Evolutionary conservation across 1,140 invertebrate genomes (phyloP).

Genomic region (Drosophila melanica): DNA sequence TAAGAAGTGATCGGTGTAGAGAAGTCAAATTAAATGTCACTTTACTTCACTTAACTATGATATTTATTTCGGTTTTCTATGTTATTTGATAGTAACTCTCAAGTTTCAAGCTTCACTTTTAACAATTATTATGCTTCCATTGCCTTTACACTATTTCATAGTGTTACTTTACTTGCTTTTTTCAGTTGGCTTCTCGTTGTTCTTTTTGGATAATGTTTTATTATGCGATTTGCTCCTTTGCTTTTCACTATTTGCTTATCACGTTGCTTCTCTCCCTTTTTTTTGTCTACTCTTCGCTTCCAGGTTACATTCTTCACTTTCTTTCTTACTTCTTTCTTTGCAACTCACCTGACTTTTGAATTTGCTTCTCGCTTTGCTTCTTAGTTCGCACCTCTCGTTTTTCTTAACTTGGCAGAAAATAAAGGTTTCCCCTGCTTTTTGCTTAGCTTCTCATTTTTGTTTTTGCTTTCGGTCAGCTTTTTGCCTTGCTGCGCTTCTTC

Average conservation of each 20-base stretch:
- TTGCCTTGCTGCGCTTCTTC: background rate
- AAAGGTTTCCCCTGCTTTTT: background rate
- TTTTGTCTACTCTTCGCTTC: background rate
- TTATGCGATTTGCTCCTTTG: background rate
- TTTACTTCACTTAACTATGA: too few species aligned
- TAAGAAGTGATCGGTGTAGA: too few species aligned
- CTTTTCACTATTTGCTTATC: background rate
- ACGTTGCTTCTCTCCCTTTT: background rate
- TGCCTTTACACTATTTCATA: background rate
- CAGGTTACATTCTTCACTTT: background rate
- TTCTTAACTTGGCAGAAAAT: too few species aligned
- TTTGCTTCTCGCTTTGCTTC: background rate
- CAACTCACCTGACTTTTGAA: background rate
- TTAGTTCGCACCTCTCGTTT: too few species aligned
- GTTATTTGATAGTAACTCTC: too few species aligned
- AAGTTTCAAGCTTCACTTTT: too few species aligned
- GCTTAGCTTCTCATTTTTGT: background rate
- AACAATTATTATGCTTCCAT: too few species aligned
- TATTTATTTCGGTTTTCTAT: too few species aligned
- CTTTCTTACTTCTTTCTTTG: background rate
- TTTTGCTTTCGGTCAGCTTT: background rate
- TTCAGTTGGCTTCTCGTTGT: background rate
- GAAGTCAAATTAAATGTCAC: too few species aligned
- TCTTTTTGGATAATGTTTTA: background rate
- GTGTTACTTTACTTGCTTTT: background rate